Percentiles rank a stretch among this genome's conserved stretches.
Conservation (phyloP, 2,888 invertebrate genomes). For the Hololepta plana region DNA sequence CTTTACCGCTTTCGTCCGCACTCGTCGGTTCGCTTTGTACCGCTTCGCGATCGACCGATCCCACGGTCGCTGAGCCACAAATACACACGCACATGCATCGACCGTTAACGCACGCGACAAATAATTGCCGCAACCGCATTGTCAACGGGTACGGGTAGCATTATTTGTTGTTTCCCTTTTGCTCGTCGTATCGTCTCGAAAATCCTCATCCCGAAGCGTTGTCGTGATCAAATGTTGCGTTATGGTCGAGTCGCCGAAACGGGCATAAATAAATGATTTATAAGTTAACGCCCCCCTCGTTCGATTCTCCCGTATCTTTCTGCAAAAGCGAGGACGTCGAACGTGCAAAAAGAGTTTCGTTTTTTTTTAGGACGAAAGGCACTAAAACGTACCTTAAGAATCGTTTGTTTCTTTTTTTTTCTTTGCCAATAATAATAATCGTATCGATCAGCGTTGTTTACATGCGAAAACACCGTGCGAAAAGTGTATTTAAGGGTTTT, state of each 20-base stretch:
- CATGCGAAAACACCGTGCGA: conserved; percentile 9
- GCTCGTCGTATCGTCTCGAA: not conserved
- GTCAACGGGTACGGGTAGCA: too few species aligned
- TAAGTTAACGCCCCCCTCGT: too few species aligned
- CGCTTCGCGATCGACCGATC: not conserved
- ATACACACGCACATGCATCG: not conserved
- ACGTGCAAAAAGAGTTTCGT: too few species aligned
- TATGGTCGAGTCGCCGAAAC: too few species aligned
- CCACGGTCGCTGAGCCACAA: not conserved
- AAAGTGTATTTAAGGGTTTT: conserved; percentile 5
- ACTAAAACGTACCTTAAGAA: conserved; percentile 1
- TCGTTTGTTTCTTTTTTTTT: too few species aligned
- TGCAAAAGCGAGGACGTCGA: too few species aligned
- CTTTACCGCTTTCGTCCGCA: not conserved
- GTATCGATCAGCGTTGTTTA: conserved; percentile 13
- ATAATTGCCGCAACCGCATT: too few species aligned
- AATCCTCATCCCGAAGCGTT: not conserved
- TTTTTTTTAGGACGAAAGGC: too few species aligned
- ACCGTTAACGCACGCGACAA: not conserved
- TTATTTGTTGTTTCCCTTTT: too few species aligned
- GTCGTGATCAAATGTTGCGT: not conserved
- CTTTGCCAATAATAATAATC: too few species aligned
- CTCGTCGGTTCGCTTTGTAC: not conserved
- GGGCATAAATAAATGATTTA: too few species aligned
- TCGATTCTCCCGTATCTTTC: too few species aligned